Evolutionary conservation across 2,113 vertebrate species (phyloP).

Genomic region (Oceanites oceanicus): DNA sequence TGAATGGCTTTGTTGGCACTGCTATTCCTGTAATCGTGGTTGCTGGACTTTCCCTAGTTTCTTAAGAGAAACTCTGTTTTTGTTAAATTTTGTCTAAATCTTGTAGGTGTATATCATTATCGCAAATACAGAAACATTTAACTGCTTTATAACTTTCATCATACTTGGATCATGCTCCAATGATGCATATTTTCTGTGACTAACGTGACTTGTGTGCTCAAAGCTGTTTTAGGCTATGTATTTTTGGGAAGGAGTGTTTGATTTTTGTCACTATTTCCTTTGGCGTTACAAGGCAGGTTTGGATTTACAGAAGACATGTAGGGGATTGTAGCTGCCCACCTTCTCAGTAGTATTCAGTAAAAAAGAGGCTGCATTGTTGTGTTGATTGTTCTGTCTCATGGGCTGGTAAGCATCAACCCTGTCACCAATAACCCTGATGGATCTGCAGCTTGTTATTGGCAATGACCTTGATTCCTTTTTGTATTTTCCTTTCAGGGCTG

Average conservation of each 20-base stretch:
- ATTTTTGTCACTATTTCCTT: neutral
- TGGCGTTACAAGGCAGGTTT: neutral
- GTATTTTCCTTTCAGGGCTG: neutral
- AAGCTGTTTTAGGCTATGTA: neutral
- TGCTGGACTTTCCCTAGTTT: neutral
- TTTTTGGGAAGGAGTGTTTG: neutral
- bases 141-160: neutral
- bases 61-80: neutral
- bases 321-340: neutral
- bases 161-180: neutral
- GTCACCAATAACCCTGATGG: neutral
- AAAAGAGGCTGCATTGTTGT: neutral
- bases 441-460: neutral
- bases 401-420: neutral
- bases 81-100: neutral
- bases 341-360: neutral
- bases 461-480: neutral
- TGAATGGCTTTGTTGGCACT: neutral
- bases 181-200: neutral
- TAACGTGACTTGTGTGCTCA: neutral
- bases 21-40: neutral
- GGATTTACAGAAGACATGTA: neutral
- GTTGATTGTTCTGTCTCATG: neutral
- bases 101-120: neutral
- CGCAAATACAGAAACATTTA: neutral